Evolutionary conservation across 2,888 invertebrate genomes (phyloP).

Genomic region (Heliconius hortense): DNA sequence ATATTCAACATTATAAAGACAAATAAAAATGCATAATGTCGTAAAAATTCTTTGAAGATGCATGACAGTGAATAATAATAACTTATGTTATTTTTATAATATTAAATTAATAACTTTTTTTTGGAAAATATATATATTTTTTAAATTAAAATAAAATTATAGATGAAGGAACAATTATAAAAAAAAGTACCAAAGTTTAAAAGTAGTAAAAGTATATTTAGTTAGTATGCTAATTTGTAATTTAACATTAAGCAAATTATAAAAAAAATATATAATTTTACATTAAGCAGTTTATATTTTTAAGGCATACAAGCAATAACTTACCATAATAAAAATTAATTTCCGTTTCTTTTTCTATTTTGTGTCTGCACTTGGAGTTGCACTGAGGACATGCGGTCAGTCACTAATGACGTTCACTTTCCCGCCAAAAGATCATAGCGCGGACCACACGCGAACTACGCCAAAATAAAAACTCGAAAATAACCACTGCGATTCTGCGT

Average conservation of each 20-base stretch:
- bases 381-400: conserved; percentile 59
- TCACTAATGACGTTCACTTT: conserved; percentile 65
- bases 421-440: conserved; percentile 73
- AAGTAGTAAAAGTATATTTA: not conserved
- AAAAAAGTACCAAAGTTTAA: not conserved
- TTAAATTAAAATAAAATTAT: not conserved
- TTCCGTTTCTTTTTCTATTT: not conserved
- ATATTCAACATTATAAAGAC: too few relatives aligned
- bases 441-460: conserved; percentile 80
- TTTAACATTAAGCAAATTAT: too few relatives aligned
- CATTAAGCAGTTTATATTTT: not conserved
- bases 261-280: too few relatives aligned
- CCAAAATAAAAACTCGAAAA: conserved; percentile 80
- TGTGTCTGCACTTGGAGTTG: conserved; percentile 44
- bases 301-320: conserved; percentile 5
- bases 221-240: not conserved
- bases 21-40: too few relatives aligned
- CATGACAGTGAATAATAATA: too few relatives aligned
- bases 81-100: too few relatives aligned
- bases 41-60: too few relatives aligned
- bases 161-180: not conserved
- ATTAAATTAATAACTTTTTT: too few relatives aligned
- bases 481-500: conserved; percentile 63
- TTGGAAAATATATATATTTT: too few relatives aligned
- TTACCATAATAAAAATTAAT: conserved; percentile 35